Evolutionary conservation across 1,140 invertebrate species (phyloP).

Genomic region (Cotesia vestalis): DNA sequence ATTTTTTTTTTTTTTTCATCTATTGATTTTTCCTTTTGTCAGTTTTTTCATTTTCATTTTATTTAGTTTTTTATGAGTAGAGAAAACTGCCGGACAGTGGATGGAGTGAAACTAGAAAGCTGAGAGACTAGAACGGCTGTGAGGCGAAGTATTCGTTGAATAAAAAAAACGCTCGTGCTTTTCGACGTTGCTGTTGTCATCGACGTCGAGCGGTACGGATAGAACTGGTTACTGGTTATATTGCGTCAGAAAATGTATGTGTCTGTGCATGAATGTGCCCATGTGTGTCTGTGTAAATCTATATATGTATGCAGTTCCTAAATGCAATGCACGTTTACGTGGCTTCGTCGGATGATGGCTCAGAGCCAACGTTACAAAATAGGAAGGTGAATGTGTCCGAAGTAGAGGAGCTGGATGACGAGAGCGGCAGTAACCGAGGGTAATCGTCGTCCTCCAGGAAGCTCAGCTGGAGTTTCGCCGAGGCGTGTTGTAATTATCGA

Average conservation of each 20-base stretch:
- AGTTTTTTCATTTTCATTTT: too few species aligned
- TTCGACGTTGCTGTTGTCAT: slow-evolving; percentile 7
- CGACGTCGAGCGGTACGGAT: background rate
- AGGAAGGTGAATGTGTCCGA: background rate
- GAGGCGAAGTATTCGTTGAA: background rate
- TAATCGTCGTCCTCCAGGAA: slow-evolving; percentile 26
- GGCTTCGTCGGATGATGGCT: slow-evolving; percentile 18
- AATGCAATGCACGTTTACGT: slow-evolving; percentile 24
- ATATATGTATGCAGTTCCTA: background rate
- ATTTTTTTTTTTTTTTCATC: too few species aligned
- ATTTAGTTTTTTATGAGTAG: background rate
- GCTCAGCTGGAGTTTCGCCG: slow-evolving; percentile 2
- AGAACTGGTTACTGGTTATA: background rate
- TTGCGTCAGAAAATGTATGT: background rate
- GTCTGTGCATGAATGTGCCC: too few species aligned
- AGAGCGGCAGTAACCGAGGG: slow-evolving; percentile 7
- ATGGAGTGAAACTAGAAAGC: background rate
- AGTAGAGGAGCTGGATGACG: slow-evolving; percentile 1
- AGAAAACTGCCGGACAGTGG: slow-evolving; percentile 9
- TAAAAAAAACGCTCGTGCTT: background rate
- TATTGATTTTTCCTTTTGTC: too few species aligned
- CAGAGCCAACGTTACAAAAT: slow-evolving; percentile 8
- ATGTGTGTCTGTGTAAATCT: too few species aligned
- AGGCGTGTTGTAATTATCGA: slow-evolving; percentile 26
- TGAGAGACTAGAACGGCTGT: background rate